Percentiles rank a stretch among this genome's conserved stretches.
Evolutionary conservation across 2,888 invertebrate species (phyloP).

Genomic region (Venustoraphidia nigricollis): DNA sequence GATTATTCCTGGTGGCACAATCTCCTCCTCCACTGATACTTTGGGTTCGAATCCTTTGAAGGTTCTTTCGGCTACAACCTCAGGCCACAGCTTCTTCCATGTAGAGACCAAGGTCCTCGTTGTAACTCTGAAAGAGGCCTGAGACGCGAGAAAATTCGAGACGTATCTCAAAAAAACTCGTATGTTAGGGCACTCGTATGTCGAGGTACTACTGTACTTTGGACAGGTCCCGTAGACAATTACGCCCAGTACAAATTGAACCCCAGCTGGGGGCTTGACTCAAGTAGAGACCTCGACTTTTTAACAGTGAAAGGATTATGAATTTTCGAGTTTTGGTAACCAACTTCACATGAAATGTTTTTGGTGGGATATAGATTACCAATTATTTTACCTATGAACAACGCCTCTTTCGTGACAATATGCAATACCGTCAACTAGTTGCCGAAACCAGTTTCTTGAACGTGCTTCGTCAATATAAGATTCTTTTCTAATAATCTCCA

Average conservation of each 20-base stretch:
- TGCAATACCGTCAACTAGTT: slow-evolving; percentile 56
- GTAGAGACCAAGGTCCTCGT: slow-evolving; percentile 9
- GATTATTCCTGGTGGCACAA: slow-evolving; percentile 13
- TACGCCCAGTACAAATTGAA: slow-evolving; percentile 14
- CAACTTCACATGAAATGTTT: no score
- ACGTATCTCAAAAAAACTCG: no score
- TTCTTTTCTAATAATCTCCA: slow-evolving; percentile 60
- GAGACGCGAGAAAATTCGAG: no score
- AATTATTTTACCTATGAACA: slow-evolving; percentile 45
- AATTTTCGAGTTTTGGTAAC: no score
- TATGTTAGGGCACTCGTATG: no score
- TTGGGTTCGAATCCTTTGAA: slow-evolving; percentile 19
- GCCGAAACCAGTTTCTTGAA: slow-evolving; percentile 54
- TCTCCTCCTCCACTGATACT: slow-evolving; percentile 13
- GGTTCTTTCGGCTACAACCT: slow-evolving; percentile 15
- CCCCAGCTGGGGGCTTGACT: no score
- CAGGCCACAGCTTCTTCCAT: slow-evolving; percentile 13
- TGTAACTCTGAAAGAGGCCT: slow-evolving; percentile 10
- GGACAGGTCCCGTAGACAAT: slow-evolving; percentile 14
- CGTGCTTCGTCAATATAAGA: slow-evolving; percentile 52
- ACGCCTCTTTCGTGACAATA: slow-evolving; percentile 68
- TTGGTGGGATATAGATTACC: no score
- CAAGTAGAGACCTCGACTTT: no score
- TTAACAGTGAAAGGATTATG: no score
- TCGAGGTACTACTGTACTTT: slow-evolving; percentile 11